Evolutionary conservation across 2,113 vertebrate species (phyloP), one percentile per base, ranked within the genome.

Genomic region (Acanthochromis polyacanthus): DNA sequence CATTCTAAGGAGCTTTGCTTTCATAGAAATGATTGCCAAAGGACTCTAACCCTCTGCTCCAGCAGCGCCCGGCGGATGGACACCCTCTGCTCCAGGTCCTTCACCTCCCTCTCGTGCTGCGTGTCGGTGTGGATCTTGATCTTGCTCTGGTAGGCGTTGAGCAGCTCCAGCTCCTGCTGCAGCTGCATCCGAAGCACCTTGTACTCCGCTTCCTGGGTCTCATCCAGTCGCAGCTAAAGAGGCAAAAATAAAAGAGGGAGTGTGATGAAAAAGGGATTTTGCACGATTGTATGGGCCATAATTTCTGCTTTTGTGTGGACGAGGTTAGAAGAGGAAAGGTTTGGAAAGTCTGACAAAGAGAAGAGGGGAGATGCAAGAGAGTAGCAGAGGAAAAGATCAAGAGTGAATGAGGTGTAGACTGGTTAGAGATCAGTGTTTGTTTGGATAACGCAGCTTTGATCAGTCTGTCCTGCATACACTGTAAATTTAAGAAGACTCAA

Each of bases 101-200:
- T 96, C 32, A 94, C 93, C 90, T 98, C 97, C 10, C 96, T 85
- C 75, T 97, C 96, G 0, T 98, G 97, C 80, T 97, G 96, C 0
- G 96, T 94, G 82, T 97, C 97, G 0, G 96, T 97, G 84, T 97
- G 97, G 87, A 97, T 97, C 93, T 98, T 97, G 92, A 98, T 98
- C 88, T 98, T 98, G 88, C 96, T 97, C 95, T 98, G 97, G 83
- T 98, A 98, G 64, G 97, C 97, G 3, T 97, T 97, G 3, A 98
- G 96, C 64, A 98, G 92, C 89, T 98, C 97, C 79, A 98, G 91
- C 80, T 98, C 97, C 86, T 98, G 96, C 78, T 97, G 97, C 83
- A 98, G 94, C 91, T 98, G 97, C 94, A 97, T 96, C 65, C 96
- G 93, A 74, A 98, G 92, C 72, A 95, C 95, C 91, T 97, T 96